These are phyloP conservation scores for Euphonia xanthogaster DNA, from an alignment of 2,797 vertebrate species.

Conservation along the genomic window DNA sequence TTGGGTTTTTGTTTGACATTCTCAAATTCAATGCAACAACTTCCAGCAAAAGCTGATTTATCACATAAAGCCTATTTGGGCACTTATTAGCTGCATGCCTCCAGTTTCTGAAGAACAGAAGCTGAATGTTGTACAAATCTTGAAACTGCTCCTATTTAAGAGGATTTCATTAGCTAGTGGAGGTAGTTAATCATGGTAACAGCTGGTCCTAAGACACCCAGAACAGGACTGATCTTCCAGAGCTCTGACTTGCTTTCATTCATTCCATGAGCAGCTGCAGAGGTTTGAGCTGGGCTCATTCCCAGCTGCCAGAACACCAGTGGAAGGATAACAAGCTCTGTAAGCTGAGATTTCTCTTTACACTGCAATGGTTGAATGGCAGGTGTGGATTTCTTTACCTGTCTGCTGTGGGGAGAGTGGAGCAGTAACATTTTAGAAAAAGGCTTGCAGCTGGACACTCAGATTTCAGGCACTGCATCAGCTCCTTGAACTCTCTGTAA, in stretches of 20 bases:
- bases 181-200: slow-evolving; percentile 7
- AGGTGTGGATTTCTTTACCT: neutral
- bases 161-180: neutral
- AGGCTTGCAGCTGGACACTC: neutral
- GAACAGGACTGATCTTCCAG: neutral
- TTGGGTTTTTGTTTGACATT: neutral
- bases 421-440: neutral
- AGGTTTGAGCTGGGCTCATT: neutral
- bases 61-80: neutral
- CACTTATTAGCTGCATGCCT: neutral
- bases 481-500: neutral
- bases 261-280: slow-evolving; percentile 23
- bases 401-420: neutral
- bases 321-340: neutral
- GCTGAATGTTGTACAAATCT: neutral
- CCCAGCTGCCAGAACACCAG: neutral
- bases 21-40: neutral
- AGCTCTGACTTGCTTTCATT: neutral
- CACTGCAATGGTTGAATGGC: neutral
- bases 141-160: slow-evolving; percentile 4
- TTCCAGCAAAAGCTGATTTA: neutral
- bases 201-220: neutral
- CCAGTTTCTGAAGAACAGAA: neutral
- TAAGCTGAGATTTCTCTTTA: neutral
- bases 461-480: neutral